Evolutionary conservation across 2,113 vertebrate species (phyloP).

Genomic region (Sturnira hondurensis): DNA sequence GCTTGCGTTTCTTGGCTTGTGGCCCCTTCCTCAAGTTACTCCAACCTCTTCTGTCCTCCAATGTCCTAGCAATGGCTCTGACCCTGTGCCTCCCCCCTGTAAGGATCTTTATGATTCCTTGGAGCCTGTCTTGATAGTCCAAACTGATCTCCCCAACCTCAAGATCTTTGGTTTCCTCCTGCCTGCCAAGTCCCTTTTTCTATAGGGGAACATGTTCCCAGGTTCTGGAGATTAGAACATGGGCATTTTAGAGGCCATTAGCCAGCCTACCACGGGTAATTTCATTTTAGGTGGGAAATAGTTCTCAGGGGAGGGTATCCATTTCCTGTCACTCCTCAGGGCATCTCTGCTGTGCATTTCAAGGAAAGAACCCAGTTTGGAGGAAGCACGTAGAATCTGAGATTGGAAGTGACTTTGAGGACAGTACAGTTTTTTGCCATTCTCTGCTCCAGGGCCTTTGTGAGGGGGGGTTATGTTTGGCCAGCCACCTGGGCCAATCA

Average conservation of each 20-base stretch:
- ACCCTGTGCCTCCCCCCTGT: neutral
- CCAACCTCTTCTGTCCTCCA: neutral
- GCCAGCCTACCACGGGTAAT: neutral
- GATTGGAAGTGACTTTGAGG: neutral
- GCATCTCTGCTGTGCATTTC: neutral
- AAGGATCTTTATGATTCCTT: neutral
- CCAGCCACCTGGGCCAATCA: neutral
- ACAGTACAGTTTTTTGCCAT: neutral
- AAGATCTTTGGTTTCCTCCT: neutral
- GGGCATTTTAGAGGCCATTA: neutral
- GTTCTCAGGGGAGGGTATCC: neutral
- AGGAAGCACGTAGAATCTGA: neutral
- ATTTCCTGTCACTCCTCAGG: neutral
- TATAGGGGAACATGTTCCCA: neutral
- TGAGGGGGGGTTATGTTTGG: neutral
- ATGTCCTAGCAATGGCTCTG: neutral
- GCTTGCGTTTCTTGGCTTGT: neutral
- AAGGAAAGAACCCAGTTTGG: neutral
- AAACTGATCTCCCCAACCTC: neutral
- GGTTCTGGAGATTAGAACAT: fast-evolving
- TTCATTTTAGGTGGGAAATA: neutral
- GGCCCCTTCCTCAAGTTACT: neutral
- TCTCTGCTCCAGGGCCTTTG: neutral
- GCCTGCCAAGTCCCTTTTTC: neutral
- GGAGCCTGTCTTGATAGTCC: too few species aligned